Conservation (phyloP, 2,888 invertebrate species). For the Tupiocoris notatus region DNA sequence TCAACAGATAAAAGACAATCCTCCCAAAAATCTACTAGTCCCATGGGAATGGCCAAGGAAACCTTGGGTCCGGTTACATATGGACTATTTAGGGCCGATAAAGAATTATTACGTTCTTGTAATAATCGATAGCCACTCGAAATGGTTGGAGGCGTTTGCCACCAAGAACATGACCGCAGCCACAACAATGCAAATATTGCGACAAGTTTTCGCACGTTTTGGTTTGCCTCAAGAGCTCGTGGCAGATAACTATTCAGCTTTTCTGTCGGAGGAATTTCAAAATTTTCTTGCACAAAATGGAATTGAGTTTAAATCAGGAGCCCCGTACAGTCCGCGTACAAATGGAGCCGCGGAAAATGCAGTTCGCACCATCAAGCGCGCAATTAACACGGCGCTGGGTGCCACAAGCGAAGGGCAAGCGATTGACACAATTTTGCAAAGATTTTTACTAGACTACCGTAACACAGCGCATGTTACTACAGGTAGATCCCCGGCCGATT, state of each 20-base stretch:
- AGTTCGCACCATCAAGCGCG: background rate
- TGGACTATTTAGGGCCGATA: slow-evolving; percentile 48
- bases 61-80: slow-evolving; percentile 47
- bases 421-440: background rate
- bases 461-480: slow-evolving; percentile 3
- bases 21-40: background rate
- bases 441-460: background rate
- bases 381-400: slow-evolving; percentile 2
- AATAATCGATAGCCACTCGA: slow-evolving; percentile 47
- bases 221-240: slow-evolving; percentile 7
- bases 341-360: slow-evolving; percentile 12
- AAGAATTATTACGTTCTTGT: slow-evolving; percentile 8
- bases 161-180: background rate
- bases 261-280: slow-evolving; percentile 21
- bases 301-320: background rate
- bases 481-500: background rate
- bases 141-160: slow-evolving; percentile 43
- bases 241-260: background rate
- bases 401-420: background rate
- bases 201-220: slow-evolving; percentile 8
- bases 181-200: background rate
- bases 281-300: slow-evolving; percentile 5
- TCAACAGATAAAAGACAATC: background rate
- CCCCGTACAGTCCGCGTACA: background rate
- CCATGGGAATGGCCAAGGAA: slow-evolving; percentile 46